Evolutionary conservation across 2,113 vertebrate species (phyloP).

Genomic region (Pitta sordida): DNA sequence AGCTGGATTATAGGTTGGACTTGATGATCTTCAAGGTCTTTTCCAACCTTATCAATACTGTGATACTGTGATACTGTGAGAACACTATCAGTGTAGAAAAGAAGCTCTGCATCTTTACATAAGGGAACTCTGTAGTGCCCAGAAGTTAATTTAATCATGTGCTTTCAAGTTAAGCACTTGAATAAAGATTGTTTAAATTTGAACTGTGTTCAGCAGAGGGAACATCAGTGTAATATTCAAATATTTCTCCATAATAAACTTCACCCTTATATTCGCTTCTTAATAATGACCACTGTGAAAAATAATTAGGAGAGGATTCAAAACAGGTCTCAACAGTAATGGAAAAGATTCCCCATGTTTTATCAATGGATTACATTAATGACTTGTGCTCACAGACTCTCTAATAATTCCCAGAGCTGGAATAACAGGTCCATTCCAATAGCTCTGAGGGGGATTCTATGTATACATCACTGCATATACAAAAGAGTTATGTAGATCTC

Average conservation of each 20-base stretch:
- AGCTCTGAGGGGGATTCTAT: not conserved
- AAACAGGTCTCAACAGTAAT: not conserved
- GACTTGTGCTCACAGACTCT: not conserved
- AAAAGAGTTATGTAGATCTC: not conserved
- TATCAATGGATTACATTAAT: constrained; percentile 11
- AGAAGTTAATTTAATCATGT: not conserved
- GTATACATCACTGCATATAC: not conserved
- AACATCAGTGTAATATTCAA: not conserved
- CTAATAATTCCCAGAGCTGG: not conserved
- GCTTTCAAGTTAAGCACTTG: not conserved
- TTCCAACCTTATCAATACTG: no score
- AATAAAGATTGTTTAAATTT: not conserved
- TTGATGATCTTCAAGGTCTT: no score
- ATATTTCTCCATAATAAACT: not conserved
- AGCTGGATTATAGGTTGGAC: no score
- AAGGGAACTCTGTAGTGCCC: not conserved
- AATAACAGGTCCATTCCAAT: not conserved
- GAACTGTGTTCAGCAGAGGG: not conserved
- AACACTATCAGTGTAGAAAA: not conserved
- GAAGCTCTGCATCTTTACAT: not conserved
- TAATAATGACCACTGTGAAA: not conserved
- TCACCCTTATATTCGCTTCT: not conserved
- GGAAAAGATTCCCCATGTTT: not conserved
- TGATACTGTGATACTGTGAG: no score
- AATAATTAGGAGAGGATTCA: not conserved